Evolutionary conservation across 2,113 vertebrate genomes (phyloP), one percentile per base, ranked within the genome.

Genomic region (Oreochromis aureus): DNA sequence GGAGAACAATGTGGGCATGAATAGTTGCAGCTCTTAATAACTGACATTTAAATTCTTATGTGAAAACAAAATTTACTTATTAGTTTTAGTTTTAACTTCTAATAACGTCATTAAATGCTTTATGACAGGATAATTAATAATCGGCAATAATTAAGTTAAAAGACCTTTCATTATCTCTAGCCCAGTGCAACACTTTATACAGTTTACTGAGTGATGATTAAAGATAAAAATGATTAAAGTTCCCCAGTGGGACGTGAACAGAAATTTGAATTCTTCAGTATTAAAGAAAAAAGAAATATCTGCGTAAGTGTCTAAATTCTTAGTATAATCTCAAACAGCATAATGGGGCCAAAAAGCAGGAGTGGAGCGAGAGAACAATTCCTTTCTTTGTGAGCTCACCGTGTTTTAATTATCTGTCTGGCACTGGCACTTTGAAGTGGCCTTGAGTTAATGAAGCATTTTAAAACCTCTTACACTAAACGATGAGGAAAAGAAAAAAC

Each of bases 391-490:
- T 87, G 81, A 78, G 41, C 13, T 88, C 15, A 13, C 22, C 4
- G 5, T 78, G 55, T 91, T 91, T 89, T 91, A 92, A 94, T 95
- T 89, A 90, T 85, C 78, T 80, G 83, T 85, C 87, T 79, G 39
- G 46, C 27, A 4, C 61, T 89, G 48, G 46, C 46, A 79, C 46
- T 84, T 27, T 63, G 80, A 88, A 86, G 79, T 63, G 48, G 71
- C 59, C 16, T 71, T 39, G 32, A 92, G 81, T 83, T 87, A 87
- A 91, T 87, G 79, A 94, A 87, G 81, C 85, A 56, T 83, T 90
- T 87, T 19, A 81, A 82, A 82, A 81, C 55, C 16, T 76, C 83
- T 83, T 78, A 82, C 86, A 48, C 56, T 58, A 55, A 87, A 83
- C 6, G 5, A 76, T 5, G 58, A 85, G 48, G 80, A n/a, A 48